phyloP scores from a whole-genome alignment of 2,797 vertebrate genomes.

The Furcifer pardalis region DNA sequence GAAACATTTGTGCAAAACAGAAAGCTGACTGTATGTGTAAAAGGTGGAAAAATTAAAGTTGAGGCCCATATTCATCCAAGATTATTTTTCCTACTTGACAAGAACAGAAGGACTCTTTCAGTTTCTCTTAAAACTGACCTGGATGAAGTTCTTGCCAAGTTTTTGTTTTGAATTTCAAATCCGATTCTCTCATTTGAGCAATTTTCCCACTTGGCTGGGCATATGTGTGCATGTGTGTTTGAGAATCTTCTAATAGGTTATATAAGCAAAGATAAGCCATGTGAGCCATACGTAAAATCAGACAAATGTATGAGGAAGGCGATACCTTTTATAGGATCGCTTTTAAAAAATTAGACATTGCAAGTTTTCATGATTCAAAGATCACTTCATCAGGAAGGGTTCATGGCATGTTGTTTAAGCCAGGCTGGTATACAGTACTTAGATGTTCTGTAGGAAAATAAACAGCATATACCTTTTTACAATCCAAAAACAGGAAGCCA shows the following conservation, averaged over 20 bases:
- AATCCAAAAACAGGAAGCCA: too few species aligned
- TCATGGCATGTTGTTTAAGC: too few species aligned
- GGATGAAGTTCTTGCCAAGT: constrained; percentile 17
- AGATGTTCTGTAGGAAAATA: too few species aligned
- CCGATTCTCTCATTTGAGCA: background rate
- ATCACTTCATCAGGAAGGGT: too few species aligned
- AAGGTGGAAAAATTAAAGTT: constrained; percentile 46
- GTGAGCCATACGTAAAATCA: too few species aligned
- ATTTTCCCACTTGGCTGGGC: background rate
- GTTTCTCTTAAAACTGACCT: constrained; percentile 28
- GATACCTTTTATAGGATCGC: too few species aligned
- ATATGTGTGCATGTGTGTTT: background rate
- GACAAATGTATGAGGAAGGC: too few species aligned
- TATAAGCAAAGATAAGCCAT: too few species aligned
- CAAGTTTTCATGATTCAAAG: too few species aligned
- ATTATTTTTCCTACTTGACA: constrained; percentile 15
- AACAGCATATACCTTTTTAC: too few species aligned
- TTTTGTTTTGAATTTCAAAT: background rate
- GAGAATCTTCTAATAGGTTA: background rate
- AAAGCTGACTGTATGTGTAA: constrained; percentile 48
- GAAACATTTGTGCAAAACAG: constrained; percentile 44
- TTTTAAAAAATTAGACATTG: too few species aligned
- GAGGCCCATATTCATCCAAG: constrained; percentile 35
- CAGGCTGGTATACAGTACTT: too few species aligned
- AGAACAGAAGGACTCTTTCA: constrained; percentile 20